These are phyloP conservation scores for Melanotus villosus DNA, from an alignment of 2,888 invertebrate species.

Conservation along the genomic window DNA sequence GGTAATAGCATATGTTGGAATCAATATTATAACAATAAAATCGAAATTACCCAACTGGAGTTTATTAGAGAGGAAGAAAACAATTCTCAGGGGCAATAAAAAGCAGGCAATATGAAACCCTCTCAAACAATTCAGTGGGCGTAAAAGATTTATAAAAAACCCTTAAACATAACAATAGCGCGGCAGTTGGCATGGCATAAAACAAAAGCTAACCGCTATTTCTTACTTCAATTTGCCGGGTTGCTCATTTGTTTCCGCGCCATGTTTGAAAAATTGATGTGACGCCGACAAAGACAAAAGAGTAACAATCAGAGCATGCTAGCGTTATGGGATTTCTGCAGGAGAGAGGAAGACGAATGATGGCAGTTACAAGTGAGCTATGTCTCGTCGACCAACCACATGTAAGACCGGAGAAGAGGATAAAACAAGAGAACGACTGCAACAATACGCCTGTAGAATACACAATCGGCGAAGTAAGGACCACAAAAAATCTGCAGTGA, in stretches of 20 bases:
- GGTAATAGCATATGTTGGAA: conserved; percentile 32
- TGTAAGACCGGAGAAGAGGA: conserved; percentile 60
- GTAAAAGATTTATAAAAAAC: conserved; percentile 57
- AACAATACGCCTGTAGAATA: conserved; percentile 66
- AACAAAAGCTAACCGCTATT: conserved; percentile 70
- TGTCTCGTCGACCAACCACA: conserved; percentile 66
- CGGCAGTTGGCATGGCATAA: conserved; percentile 68
- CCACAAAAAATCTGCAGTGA: conserved; percentile 50
- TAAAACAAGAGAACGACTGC: conserved; percentile 66
- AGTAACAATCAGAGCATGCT: conserved; percentile 65
- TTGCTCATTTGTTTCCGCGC: conserved; percentile 69
- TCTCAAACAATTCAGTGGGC: conserved; percentile 61
- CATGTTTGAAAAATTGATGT: conserved; percentile 69
- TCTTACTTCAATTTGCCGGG: conserved; percentile 69
- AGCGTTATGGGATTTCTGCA: conserved; percentile 60
- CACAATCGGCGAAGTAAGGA: conserved; percentile 60
- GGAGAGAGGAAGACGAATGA: conserved; percentile 60
- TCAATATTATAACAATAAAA: conserved; percentile 40
- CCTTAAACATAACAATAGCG: conserved; percentile 67
- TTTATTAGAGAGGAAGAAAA: conserved; percentile 51
- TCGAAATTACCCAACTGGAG: conserved; percentile 42
- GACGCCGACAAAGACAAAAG: conserved; percentile 69
- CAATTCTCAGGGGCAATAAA: conserved; percentile 64
- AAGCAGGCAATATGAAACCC: conserved; percentile 59
- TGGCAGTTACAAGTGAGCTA: conserved; percentile 58